These are phyloP conservation scores for Melanophora roralis DNA, from an alignment of 2,888 invertebrate species.

Conservation along the genomic window DNA sequence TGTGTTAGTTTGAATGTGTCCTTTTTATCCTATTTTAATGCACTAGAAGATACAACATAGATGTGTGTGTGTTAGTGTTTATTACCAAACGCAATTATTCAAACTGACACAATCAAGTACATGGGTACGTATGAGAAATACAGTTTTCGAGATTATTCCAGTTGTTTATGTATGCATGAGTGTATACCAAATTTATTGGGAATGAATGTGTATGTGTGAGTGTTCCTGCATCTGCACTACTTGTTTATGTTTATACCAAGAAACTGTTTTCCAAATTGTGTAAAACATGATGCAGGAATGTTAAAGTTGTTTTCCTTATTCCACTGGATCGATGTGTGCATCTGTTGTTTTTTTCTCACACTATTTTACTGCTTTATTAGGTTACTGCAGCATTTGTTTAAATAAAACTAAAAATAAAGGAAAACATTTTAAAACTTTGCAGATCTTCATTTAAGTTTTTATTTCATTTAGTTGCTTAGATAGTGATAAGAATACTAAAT, in stretches of 20 bases:
- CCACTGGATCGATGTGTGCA: conserved; percentile 10
- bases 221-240: conserved; percentile 55
- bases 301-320: conserved; percentile 48
- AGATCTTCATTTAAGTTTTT: conserved; percentile 21
- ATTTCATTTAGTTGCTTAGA: not conserved
- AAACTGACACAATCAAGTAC: not conserved
- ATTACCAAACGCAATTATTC: not conserved
- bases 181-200: not conserved
- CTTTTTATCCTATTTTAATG: conserved; percentile 14
- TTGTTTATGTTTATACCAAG: conserved; percentile 53
- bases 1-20: conserved; percentile 17
- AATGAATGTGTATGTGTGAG: not conserved
- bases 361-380: conserved; percentile 23
- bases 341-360: not conserved
- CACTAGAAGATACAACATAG: not conserved
- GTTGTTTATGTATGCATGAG: conserved; percentile 23
- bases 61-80: conserved; percentile 1
- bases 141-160: conserved; percentile 25
- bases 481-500: conserved; percentile 24
- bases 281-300: conserved; percentile 61
- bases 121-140: not conserved
- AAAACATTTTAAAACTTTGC: conserved; percentile 36
- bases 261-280: conserved; percentile 57
- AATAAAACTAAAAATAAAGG: conserved; percentile 3
- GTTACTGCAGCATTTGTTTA: conserved; percentile 50